Base-by-base conservation (phyloP, 2,888 invertebrate species). In the Glaucopsyche alexis region DNA sequence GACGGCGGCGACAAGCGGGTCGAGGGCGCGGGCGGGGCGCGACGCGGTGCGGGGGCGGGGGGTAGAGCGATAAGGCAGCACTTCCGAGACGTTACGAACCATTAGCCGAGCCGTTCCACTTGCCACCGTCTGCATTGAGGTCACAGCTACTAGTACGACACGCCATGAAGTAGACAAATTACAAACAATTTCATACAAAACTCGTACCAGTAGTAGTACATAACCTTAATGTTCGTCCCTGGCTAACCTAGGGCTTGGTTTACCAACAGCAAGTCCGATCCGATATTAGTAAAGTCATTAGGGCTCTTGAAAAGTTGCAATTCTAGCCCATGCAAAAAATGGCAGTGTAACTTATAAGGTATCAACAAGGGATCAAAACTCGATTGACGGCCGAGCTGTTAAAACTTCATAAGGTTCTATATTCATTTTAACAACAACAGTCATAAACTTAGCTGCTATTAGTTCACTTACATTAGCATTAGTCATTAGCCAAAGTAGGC, bases 71-170 rank as follows among this genome's bases (percentile, higher is more conserved):
- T 87, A 89, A 86, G 82, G 82, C 81, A 77, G 82, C 81, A 85
- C 87, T 88, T 88, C 87, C 88, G 87, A 85, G 84, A 83, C 86
- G 90, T 90, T 89, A 86, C 88, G 84, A 85, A 81, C 88, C 88
- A 90, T 89, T 90, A 88, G 88, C 85, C 85, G 80, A 19, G 42
- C 13, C 19, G 67, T 45, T n/a, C n/a, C 52, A 47, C 71, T 64
- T 69, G 72, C 55, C 52, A 52, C 38, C 42, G 45, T 45, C 42
- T 14, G 66, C 66, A 70, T 49, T 70, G 60, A 60, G 69, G 70
- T 69, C 60, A 29, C 38, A 40, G 14, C 11, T 60, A 55, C 40
- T 13, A 29, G 16, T 52, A 52, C 19, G 29, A 8, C 14, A 29
- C 29, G 49, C 47, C 45, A 29, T 47, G 47, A 65, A 64, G 16